Conservation (phyloP, 2,797 vertebrate genomes). For the Crossoptilon crossoptilon region DNA sequence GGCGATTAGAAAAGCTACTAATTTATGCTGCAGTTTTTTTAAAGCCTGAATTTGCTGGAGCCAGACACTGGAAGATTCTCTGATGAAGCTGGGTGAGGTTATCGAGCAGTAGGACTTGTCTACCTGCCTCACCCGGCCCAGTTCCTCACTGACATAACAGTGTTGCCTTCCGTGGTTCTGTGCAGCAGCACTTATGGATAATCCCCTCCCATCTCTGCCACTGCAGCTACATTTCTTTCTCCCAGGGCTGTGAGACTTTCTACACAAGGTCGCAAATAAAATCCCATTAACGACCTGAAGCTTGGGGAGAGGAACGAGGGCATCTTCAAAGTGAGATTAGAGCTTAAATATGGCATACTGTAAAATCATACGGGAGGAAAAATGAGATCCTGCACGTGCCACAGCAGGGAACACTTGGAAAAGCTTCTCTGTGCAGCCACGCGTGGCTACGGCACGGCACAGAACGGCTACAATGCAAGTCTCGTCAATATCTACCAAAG, state of each 20-base stretch:
- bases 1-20: constrained; percentile 26
- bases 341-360: constrained; percentile 2
- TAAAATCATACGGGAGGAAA: constrained; percentile 1
- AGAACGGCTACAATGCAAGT: neutral
- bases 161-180: constrained; percentile 65
- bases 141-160: constrained; percentile 57
- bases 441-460: neutral
- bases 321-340: neutral
- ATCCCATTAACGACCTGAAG: constrained; percentile 23
- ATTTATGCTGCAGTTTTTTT: constrained; percentile 34
- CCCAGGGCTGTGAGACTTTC: constrained; percentile 34
- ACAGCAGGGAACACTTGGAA: neutral
- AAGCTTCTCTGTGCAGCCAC: neutral
- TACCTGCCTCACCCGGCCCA: neutral
- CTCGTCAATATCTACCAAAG: constrained; percentile 67
- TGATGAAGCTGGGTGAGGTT: neutral
- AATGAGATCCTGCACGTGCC: neutral
- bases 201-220: constrained; percentile 5
- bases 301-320: constrained; percentile 32
- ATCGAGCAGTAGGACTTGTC: neutral
- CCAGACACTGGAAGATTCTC: constrained; percentile 29
- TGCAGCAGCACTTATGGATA: constrained; percentile 16
- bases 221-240: constrained; percentile 13
- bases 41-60: constrained; percentile 44
- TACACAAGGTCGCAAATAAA: constrained; percentile 30